These are phyloP conservation scores for Sminthurinus aureus DNA, from an alignment of 2,888 invertebrate species.

Conservation along the genomic window DNA sequence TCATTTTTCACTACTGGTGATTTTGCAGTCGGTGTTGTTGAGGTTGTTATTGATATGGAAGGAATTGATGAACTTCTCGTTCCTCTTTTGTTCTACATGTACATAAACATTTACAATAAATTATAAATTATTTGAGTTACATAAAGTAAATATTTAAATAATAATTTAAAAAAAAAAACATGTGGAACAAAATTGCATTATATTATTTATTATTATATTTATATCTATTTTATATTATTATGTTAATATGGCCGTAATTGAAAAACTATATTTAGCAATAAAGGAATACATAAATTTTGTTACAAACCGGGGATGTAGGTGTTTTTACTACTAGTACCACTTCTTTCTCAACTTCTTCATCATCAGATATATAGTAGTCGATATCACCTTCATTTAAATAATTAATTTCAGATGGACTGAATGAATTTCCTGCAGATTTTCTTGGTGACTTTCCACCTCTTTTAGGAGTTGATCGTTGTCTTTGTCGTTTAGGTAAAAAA, in stretches of 20 bases:
- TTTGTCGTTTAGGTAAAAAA: conserved; percentile 22
- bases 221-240: background rate
- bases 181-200: background rate
- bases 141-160: background rate
- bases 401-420: conserved; percentile 25
- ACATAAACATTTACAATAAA: too few relatives aligned
- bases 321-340: too few relatives aligned
- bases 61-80: conserved; percentile 35
- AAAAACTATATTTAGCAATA: too few relatives aligned
- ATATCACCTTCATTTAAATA: conserved; percentile 41
- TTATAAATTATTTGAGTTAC: too few relatives aligned
- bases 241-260: too few relatives aligned
- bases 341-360: conserved; percentile 42
- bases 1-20: background rate
- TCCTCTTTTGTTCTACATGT: conserved; percentile 17
- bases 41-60: too few relatives aligned
- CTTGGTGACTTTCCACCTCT: conserved; percentile 42
- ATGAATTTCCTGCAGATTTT: conserved; percentile 37
- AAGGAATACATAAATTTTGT: too few relatives aligned
- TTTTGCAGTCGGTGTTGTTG: background rate
- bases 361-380: conserved; percentile 48
- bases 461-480: conserved; percentile 28
- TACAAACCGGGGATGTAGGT: background rate
- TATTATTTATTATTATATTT: background rate
- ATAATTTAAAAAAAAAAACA: background rate